phyloP scores from a whole-genome alignment of 2,888 invertebrate genomes.

The Bedellia somnulentella region DNA sequence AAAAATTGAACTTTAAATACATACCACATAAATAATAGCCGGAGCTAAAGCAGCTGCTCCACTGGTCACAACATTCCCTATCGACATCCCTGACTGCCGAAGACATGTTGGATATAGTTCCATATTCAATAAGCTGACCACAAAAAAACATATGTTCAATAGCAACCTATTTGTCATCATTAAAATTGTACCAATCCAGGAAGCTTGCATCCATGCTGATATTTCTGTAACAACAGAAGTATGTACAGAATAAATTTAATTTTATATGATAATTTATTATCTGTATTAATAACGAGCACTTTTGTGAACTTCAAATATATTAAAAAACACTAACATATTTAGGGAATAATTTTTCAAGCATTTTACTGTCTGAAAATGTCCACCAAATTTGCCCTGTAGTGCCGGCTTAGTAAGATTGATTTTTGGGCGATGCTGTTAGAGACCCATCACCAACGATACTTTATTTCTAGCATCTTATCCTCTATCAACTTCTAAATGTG shows the following conservation, averaged over 20 bases:
- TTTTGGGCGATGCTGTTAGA: no score
- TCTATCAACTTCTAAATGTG: no score
- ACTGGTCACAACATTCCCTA: slow-evolving; percentile 60
- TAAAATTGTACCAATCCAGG: slow-evolving; percentile 29
- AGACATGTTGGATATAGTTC: slow-evolving; percentile 70
- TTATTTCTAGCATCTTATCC: no score
- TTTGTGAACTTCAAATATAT: no score
- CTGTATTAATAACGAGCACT: no score
- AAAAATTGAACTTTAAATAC: slow-evolving; percentile 11
- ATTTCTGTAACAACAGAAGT: slow-evolving; percentile 7
- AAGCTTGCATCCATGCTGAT: slow-evolving; percentile 15
- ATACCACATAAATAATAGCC: slow-evolving; percentile 62
- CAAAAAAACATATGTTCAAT: slow-evolving; percentile 58
- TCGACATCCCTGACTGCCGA: slow-evolving; percentile 65
- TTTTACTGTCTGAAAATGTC: no score
- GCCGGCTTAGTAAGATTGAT: no score
- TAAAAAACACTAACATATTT: no score
- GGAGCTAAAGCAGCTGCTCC: slow-evolving; percentile 59
- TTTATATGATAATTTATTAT: no score
- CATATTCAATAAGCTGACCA: slow-evolving; percentile 62
- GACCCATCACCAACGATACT: no score
- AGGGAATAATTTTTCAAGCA: no score
- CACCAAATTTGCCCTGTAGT: no score
- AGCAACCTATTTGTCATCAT: slow-evolving; percentile 50
- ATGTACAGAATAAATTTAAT: neutral